These are phyloP conservation scores for Morpho deidamia DNA, from an alignment of 2,888 invertebrate species.

Conservation along the genomic window DNA sequence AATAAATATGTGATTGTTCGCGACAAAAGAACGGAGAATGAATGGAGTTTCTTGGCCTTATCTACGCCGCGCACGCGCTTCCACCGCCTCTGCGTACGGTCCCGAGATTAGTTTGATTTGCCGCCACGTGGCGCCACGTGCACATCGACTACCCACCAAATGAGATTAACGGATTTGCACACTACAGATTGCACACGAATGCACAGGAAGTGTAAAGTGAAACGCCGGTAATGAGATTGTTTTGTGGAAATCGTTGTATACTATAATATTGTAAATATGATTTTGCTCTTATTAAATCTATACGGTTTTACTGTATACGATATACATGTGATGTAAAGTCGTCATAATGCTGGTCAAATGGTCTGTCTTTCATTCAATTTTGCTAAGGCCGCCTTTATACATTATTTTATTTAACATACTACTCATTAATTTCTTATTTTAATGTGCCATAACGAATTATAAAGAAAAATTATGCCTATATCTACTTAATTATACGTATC, in stretches of 20 bases:
- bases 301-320: no score
- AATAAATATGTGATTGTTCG: slow-evolving; percentile 76
- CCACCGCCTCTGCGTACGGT: slow-evolving; percentile 62
- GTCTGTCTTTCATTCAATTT: no score
- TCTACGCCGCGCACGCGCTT: slow-evolving; percentile 68
- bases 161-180: slow-evolving; percentile 78
- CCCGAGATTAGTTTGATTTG: slow-evolving; percentile 74
- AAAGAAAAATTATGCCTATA: no score
- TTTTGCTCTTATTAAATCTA: neutral
- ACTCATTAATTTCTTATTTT: no score
- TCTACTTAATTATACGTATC: no score
- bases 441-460: no score
- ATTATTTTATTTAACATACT: no score
- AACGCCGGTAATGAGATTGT: slow-evolving; percentile 71
- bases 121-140: slow-evolving; percentile 75
- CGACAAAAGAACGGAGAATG: slow-evolving; percentile 73
- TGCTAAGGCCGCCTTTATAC: no score
- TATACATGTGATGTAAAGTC: no score
- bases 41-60: slow-evolving; percentile 75
- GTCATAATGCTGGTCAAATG: no score
- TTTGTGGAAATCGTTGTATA: slow-evolving; percentile 51
- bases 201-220: slow-evolving; percentile 77
- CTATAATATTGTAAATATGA: slow-evolving; percentile 19
- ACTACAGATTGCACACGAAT: slow-evolving; percentile 78
- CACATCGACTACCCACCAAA: slow-evolving; percentile 61